These are phyloP conservation scores for Pituophis catenifer DNA, from an alignment of 2,113 vertebrate species.

Conservation along the genomic window DNA sequence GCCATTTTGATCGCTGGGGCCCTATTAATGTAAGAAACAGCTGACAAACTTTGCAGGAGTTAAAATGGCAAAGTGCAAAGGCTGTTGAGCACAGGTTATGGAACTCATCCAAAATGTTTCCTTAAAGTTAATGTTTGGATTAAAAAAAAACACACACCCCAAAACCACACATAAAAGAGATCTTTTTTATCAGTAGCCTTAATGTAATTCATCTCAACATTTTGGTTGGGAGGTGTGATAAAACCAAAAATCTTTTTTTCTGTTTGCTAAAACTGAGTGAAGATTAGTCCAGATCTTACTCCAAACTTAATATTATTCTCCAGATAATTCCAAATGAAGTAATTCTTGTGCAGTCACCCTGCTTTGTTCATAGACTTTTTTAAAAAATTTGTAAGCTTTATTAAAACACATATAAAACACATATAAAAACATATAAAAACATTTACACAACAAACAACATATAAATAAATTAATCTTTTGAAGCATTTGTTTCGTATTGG, in stretches of 20 bases:
- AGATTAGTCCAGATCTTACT: neutral
- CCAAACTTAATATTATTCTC: neutral
- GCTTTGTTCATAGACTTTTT: neutral
- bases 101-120: neutral
- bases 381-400: too few relatives aligned
- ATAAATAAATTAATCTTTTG: too few relatives aligned
- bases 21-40: neutral
- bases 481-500: too few relatives aligned
- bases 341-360: neutral
- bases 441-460: too few relatives aligned
- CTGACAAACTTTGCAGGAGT: neutral
- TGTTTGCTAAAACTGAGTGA: neutral
- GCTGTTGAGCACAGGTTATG: neutral
- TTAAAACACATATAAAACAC: too few relatives aligned
- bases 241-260: neutral
- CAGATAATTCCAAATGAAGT: neutral
- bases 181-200: neutral
- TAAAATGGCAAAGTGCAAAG: neutral
- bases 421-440: too few relatives aligned
- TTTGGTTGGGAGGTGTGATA: neutral
- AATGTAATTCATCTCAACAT: neutral
- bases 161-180: neutral
- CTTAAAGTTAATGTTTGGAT: neutral
- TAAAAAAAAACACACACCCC: neutral
- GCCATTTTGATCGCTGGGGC: neutral